Conservation (phyloP, 2,888 invertebrate species). For the Ceriagrion tenellum region DNA sequence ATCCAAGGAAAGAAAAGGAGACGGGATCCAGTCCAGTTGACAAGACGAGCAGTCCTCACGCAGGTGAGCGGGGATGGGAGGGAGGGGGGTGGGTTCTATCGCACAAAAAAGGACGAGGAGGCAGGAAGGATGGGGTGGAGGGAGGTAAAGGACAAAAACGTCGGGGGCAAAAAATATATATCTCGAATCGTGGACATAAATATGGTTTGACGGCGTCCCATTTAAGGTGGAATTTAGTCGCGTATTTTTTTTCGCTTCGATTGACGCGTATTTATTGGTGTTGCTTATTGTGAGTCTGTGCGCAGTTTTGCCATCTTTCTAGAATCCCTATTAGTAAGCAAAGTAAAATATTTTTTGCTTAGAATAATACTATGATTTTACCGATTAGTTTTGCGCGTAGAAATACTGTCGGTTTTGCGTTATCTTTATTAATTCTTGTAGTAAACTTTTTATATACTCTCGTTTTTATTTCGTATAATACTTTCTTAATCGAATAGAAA, state of each 20-base stretch:
- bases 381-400: no score
- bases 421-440: no score
- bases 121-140: background rate
- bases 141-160: background rate
- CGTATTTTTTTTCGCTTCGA: slow-evolving; percentile 42
- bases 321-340: background rate
- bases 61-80: no score
- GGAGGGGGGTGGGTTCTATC: background rate
- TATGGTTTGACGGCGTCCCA: slow-evolving; percentile 61
- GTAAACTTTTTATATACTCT: no score
- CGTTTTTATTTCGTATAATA: no score
- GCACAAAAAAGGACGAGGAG: background rate
- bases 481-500: no score
- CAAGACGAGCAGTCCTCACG: no score
- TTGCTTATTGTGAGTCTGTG: background rate
- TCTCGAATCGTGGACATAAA: slow-evolving; percentile 40
- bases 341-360: background rate
- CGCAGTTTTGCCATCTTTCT: slow-evolving; percentile 16
- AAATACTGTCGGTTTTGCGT: no score
- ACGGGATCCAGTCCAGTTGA: no score
- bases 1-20: background rate
- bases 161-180: slow-evolving; percentile 5
- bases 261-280: slow-evolving; percentile 63
- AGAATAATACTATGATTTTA: no score
- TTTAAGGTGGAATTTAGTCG: slow-evolving; percentile 35